Evolutionary conservation across 53 echinoderm and acorn worm species (phyloP), one percentile per base, ranked within the genome.

Genomic region (Paracentrotus lividus): DNA sequence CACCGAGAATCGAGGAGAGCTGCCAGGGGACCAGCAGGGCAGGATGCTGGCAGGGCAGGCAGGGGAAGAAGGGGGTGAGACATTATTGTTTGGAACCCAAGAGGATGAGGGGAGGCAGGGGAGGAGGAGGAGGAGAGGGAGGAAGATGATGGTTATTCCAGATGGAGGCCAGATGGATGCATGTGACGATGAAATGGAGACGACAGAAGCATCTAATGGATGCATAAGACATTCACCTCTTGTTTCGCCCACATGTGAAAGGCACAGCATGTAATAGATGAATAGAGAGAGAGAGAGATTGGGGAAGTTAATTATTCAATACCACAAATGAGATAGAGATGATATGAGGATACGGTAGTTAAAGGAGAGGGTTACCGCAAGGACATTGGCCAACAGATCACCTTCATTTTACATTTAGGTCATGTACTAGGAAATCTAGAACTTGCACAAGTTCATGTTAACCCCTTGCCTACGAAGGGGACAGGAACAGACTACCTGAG

Each of bases 141-240:
- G 21, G 86, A 56, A 56, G 53, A n/a, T n/a, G 47, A 84, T 23
- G 47, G 21, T n/a, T 32, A 32, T 33, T 55, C 86, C 43, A 55
- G 86, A 29, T 56, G 56, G 56, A 38, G 13, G 34, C 54, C 54
- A 86, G 47, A 81, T 81, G 81, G 81, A 47, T 10, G 47, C 2
- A 45, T 47, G 81, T n/a, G 47, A n/a, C n/a, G n/a, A 81, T 81
- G 81, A 81, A 47, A 81, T 81, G 81, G 15, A 47, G 81, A 81
- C 47, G 81, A 81, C 81, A 45, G 27, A 47, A 45, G 81, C 47
- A 24, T 81, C 81, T 20, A 45, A 8, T 45, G 45, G n/a, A 81
- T 44, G 4, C 42, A 2, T 8, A 47, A 34, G 81, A 47, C 81
- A 47, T 45, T 81, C 81, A 81, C 44, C 81, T 47, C 81, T 47